Evolutionary conservation across 2,113 vertebrate species (phyloP).

Genomic region (Addax nasomaculatus): DNA sequence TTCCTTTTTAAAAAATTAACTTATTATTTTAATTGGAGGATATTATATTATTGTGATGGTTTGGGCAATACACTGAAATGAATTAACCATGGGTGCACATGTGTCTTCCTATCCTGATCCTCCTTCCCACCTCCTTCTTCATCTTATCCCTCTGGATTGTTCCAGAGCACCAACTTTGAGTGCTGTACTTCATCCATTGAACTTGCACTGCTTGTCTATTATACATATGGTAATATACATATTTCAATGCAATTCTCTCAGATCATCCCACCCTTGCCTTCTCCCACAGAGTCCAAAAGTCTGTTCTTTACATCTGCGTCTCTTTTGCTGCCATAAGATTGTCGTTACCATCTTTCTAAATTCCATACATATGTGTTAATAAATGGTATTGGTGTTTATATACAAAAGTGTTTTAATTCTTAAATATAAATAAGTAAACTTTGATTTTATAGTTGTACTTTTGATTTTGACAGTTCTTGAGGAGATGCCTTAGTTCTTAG

Average conservation of each 20-base stretch:
- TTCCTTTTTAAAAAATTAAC: background rate
- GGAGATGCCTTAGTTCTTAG: background rate
- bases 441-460: background rate
- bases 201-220: background rate
- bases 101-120: background rate
- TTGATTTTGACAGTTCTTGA: background rate
- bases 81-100: background rate
- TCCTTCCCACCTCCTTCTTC: background rate
- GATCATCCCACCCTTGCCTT: background rate
- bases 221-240: background rate
- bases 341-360: background rate
- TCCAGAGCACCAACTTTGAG: background rate
- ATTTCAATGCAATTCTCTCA: background rate
- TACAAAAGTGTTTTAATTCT: background rate
- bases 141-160: background rate
- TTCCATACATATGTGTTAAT: background rate
- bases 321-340: background rate
- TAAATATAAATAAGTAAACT: background rate
- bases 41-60: background rate
- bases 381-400: background rate
- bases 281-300: background rate
- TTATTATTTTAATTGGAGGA: background rate
- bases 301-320: background rate
- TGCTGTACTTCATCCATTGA: background rate
- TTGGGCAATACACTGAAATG: background rate